Evolutionary conservation across 2,888 invertebrate genomes (phyloP), one percentile per base, ranked within the genome.

Genomic region (Troglohyphantes excavatus): DNA sequence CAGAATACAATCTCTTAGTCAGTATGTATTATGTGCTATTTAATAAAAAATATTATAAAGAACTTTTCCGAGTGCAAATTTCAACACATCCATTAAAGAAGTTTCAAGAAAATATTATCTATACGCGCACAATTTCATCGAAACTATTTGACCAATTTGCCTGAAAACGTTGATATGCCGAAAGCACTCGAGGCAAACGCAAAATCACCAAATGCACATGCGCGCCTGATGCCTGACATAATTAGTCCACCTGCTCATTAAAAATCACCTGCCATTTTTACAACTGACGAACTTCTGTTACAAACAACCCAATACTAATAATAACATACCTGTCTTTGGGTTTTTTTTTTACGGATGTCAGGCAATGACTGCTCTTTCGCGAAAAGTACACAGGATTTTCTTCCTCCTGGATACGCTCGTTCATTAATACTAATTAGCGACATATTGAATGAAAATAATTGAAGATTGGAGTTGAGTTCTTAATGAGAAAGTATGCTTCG

Each of bases 371-470:
- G 23, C 65, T 33, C 26, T 26, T 78, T 78, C 39, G 23, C 27
- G 39, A 7, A 65, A n/a, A 23, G 65, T 33, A 65, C n/a, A 61
- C 27, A 61, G 59, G 17, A 43, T 33, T 61, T 76, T 61, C 78
- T 26, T 63, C 23, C 63, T 43, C 43, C 46, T 21, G 23, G 43
- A 27, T 19, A 53, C 39, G 63, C 43, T 26, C 17, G 17, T 13
- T 39, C 65, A 65, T 65, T 65, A 78, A 78, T 78, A 23, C 63
- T 65, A 23, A 78, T 78, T 29, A 78, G 61, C 21, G 23, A 63
- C 33, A 61, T 21, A 26, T 63, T 43, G 43, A 26, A 13, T n/a
- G 65, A 13, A 43, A 43, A 39, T 76, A 61, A 63, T n/a, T 17
- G 29, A 76, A 61, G 43, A 70, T 21, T 19, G 33, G 11, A 27